Conservation (phyloP, 2,113 vertebrate species). For the Tachuris rubrigastra region DNA sequence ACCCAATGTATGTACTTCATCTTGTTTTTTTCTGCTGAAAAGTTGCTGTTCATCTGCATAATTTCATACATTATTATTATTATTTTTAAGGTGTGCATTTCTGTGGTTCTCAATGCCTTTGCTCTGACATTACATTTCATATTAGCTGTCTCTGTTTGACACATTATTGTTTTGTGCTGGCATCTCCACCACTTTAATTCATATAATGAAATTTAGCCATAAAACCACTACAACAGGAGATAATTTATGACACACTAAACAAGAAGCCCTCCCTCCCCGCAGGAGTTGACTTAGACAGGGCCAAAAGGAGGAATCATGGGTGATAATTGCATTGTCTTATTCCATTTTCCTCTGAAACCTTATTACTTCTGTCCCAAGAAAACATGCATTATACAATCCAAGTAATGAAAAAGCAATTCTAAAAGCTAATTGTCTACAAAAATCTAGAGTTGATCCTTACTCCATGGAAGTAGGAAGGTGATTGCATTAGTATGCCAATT, state of each 20-base stretch:
- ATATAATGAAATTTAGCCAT: not conserved
- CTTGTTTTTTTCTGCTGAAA: not conserved
- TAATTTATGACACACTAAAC: constrained; percentile 34
- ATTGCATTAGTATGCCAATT: not conserved
- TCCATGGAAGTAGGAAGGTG: not conserved
- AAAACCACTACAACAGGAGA: not conserved
- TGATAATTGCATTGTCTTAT: constrained; percentile 33
- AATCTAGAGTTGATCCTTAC: not conserved
- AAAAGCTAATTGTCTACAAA: constrained; percentile 28
- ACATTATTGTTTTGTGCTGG: not conserved
- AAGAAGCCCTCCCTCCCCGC: not conserved
- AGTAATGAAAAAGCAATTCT: constrained; percentile 17
- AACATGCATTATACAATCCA: not conserved
- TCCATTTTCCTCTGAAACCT: constrained; percentile 29
- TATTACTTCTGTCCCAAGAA: constrained; percentile 33
- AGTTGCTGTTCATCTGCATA: not conserved
- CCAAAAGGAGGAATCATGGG: constrained; percentile 1
- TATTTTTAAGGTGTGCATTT: not conserved
- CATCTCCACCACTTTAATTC: not conserved
- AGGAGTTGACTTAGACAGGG: not conserved
- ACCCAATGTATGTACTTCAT: not conserved
- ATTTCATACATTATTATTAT: not conserved
- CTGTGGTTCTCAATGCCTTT: not conserved
- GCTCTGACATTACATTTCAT: not conserved
- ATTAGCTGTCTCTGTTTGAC: not conserved